Evolutionary conservation across 2,797 vertebrate species (phyloP).

Genomic region (Loriculus beryllinus): DNA sequence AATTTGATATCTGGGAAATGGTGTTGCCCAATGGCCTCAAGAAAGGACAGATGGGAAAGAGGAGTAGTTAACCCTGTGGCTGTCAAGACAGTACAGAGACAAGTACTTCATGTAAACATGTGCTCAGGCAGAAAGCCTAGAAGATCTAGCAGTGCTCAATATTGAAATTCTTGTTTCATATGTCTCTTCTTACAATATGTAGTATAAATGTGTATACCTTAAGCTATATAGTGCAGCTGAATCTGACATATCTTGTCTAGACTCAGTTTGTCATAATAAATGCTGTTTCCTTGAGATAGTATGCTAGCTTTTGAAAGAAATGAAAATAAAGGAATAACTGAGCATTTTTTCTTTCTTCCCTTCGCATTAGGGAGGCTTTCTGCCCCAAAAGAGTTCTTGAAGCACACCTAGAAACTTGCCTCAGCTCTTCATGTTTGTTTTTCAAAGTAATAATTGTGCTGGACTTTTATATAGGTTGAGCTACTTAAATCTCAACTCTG

Average conservation of each 20-base stretch:
- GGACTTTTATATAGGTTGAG: neutral
- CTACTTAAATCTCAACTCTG: neutral
- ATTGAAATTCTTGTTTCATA: neutral
- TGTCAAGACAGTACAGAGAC: neutral
- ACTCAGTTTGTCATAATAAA: slow-evolving; percentile 39
- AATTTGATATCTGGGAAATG: neutral
- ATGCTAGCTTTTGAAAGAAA: neutral
- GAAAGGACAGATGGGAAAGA: neutral
- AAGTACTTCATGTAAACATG: neutral
- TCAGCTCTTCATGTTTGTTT: neutral
- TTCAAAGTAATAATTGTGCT: neutral
- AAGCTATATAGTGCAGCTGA: neutral
- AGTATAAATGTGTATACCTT: neutral
- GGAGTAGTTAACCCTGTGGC: neutral
- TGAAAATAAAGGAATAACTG: neutral
- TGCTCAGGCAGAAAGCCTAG: neutral
- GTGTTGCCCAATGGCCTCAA: neutral
- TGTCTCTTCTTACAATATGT: neutral
- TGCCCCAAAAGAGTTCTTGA: neutral
- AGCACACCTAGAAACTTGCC: neutral
- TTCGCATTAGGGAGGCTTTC: neutral
- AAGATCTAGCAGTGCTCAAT: neutral
- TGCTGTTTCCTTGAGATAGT: neutral
- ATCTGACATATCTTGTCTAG: slow-evolving; percentile 20
- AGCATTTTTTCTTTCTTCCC: neutral